Base-by-base conservation (phyloP, 2,888 invertebrate species). In the Salticus scenicus region DNA sequence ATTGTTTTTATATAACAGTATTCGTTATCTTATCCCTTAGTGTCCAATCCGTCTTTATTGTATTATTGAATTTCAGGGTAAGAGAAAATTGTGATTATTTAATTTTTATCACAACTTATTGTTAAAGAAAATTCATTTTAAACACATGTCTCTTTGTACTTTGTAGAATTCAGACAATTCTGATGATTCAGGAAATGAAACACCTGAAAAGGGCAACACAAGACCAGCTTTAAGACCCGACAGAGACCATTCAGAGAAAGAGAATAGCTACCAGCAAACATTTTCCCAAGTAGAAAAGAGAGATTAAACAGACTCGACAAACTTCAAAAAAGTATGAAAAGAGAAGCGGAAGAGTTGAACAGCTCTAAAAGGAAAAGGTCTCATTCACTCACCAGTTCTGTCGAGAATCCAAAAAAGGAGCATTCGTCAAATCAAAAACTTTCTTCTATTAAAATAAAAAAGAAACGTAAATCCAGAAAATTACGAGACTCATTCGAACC, bases 191-290 rank as follows among this genome's bases (percentile, higher is more conserved):
- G 63, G 74, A 4, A 85, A 69, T 85, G 84, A 85, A 64, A 64
- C 78, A 4, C 74, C 77, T 30, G 71, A n/a, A n/a, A n/a, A n/a
- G n/a, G n/a, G n/a, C n/a, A n/a, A n/a, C n/a, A n/a, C n/a, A n/a
- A n/a, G n/a, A n/a, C 76, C 30, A 31, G 24, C 27, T 24, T 42
- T 64, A 42, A 24, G 79, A 42, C 47, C 20, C 7, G 17, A 79
- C 84, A 27, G 78, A 85, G n/a, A 85, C 73, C 70, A 74, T 72
- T 85, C 78, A 24, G 84, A 85, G 37, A 85, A 85, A 63, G 84
- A 79, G 64, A 85, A 85, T 30, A 81, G 31, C 31, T 78, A 66
- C 70, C 78, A 85, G 1, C 63, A 85, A 20, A 30, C 73, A 1
- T 27, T 79, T 42, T 67, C 73, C n/a, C 37, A 71, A 1, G 74